A percentile compares a stretch with the other conserved stretches of the same genome.
These are phyloP conservation scores for Dichetophora obliterata DNA, from an alignment of 2,888 invertebrate species.

Conservation along the genomic window DNA sequence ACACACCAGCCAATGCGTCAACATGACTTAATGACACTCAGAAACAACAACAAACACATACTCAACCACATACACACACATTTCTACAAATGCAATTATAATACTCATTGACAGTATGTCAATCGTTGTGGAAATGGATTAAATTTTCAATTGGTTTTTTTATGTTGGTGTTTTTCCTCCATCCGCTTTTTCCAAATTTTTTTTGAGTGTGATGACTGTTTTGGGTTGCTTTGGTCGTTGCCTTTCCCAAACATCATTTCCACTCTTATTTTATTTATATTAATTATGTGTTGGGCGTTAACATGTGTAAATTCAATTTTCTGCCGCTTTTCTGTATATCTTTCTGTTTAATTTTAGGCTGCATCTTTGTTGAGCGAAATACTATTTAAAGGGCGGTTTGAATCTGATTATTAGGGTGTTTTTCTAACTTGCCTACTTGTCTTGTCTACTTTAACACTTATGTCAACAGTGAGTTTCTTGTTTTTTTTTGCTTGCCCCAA, in stretches of 20 bases:
- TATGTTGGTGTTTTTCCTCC: background rate
- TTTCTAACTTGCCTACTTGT: constrained; percentile 2
- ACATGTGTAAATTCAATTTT: constrained; percentile 15
- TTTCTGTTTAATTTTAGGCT: too few species aligned
- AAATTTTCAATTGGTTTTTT: constrained; percentile 37
- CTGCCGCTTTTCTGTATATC: background rate
- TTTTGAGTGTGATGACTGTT: background rate
- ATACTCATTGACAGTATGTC: constrained; percentile 37
- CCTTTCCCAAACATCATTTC: too few species aligned
- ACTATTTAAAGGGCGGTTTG: background rate
- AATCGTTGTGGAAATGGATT: constrained; percentile 40
- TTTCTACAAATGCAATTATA: constrained; percentile 17
- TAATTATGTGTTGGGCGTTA: background rate
- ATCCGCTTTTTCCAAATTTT: background rate
- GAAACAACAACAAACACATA: background rate
- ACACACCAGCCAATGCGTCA: background rate
- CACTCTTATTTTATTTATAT: background rate
- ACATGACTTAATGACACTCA: background rate
- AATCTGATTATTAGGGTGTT: background rate
- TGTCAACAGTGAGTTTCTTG: constrained; percentile 50
- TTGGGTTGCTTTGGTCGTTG: background rate
- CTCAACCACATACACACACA: background rate
- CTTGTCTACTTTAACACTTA: constrained; percentile 51
- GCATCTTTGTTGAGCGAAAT: background rate
- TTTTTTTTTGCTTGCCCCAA: background rate